Base-by-base conservation (phyloP, 92 coral and sea anemone genomes). In the Epizoanthus rinbou region DNA sequence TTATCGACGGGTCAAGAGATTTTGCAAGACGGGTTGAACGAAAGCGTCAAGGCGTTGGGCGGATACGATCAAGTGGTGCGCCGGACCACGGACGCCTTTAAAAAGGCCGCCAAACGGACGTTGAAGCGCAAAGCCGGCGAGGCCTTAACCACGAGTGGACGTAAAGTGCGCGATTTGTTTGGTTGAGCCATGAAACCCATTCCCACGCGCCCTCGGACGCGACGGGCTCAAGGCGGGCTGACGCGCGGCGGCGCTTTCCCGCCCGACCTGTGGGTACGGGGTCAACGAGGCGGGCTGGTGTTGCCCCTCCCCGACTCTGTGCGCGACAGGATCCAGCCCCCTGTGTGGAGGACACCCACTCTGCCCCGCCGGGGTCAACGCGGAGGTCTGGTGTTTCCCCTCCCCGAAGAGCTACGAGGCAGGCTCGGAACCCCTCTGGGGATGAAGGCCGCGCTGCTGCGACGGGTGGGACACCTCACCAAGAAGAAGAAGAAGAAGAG, bases 1-100 rank as follows among this genome's bases (percentile, higher is more conserved):
- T 52, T 85, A 74, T 35, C 84, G 69, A 37, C 86, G 21, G 73
- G 73, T 35, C 73, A 17, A 68, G 73, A 68, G 53, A 13, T 37
- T 68, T 66, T 79, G 59, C 57, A 89, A 80, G 16, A 88, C 64
- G 64, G 75, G 41, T 37, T 82, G 60, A 67, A 14, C 73, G 73
- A 68, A 68, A 68, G 73, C 73, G 8, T 68, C 73, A 14, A 37
- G 9, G 53, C 73, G 0, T 68, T 68, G 73, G 73, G 73, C 73
- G 73, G 73, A 23, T 68, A 68, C 73, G 73, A 68, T 68, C 73
- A 74, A 8, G 79, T 74, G 47, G 37, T 74, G 64, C 79, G 45
- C 0, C 63, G 21, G 39, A 47, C 79, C 0, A 10, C 83, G 47
- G 57, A 65, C 43, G 41, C 79, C 79, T 74, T 74, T 74, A 74